Evolutionary conservation across 2,888 invertebrate genomes (phyloP).

Genomic region (Allolobophora icterica): DNA sequence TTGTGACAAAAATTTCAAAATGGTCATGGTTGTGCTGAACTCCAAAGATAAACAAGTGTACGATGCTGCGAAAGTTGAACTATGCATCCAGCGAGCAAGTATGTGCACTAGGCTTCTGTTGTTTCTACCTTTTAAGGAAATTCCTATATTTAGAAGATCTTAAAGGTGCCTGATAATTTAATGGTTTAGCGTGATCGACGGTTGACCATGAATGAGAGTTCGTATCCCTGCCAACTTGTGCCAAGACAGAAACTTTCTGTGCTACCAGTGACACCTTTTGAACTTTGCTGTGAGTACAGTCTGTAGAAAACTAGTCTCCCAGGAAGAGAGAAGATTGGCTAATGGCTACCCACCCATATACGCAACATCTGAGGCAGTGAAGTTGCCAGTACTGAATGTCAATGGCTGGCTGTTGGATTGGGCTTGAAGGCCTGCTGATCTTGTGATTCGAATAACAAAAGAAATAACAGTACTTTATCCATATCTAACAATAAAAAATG

Average conservation of each 20-base stretch:
- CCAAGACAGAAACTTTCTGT: too few relatives aligned
- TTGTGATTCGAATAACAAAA: not conserved
- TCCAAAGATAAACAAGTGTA: constrained; percentile 75
- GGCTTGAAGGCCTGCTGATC: not conserved
- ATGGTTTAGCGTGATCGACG: not conserved
- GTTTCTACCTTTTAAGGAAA: not conserved
- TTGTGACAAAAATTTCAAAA: constrained; percentile 54
- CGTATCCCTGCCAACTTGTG: too few relatives aligned
- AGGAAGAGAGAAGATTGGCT: not conserved
- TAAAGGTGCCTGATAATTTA: not conserved
- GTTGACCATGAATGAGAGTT: too few relatives aligned
- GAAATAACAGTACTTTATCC: too few relatives aligned
- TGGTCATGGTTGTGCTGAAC: constrained; percentile 71
- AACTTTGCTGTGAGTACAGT: too few relatives aligned
- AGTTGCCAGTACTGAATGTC: not conserved
- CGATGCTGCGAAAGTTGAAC: constrained; percentile 81
- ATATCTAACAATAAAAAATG: too few relatives aligned
- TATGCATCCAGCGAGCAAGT: constrained; percentile 70
- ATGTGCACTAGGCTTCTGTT: not conserved
- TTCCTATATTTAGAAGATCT: not conserved
- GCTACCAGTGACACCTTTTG: too few relatives aligned
- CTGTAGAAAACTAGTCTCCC: too few relatives aligned
- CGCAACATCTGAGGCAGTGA: not conserved
- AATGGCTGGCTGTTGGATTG: too few relatives aligned
- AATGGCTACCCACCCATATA: not conserved